Evolutionary conservation across 2,888 invertebrate species (phyloP), one percentile per base, ranked within the genome.

Genomic region (Xiphydria camelus): DNA sequence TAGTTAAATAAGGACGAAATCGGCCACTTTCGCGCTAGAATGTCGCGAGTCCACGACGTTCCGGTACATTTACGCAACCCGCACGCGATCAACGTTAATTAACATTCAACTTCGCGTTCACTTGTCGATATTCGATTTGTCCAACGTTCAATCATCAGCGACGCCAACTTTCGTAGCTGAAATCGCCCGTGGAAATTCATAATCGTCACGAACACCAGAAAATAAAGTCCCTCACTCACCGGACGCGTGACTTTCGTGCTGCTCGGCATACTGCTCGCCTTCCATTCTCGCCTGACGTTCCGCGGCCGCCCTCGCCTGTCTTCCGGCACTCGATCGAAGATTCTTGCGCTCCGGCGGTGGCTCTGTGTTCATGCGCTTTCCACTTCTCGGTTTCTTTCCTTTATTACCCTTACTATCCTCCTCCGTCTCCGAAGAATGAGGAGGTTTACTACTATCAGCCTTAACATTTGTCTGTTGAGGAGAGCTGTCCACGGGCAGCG

Each of bases 271-370:
- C 78, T 58, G 84, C 82, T 60, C 88, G 73, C 57, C 70, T 44
- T 70, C 71, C 61, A 70, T 64, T 23, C 73, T 62, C 6, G 74
- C 75, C 43, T 75, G 75, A 18, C 75, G 53, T 42, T 75, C 75
- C 22, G 79, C 79, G 25, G 79, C 80, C 2, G 80, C 78, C 38
- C 80, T 78, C 4, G 84, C 84, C 47, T 87, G 86, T 48, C 88
- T 78, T 22, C 88, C 87, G 22, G 91, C 86, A 73, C 90, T 91
- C 3, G 89, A 89, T 21, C 83, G 77, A 47, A 83, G 68, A 65
- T 83, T 82, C 57, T 83, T 83, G 49, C 82, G 77, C 57, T 83
- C 83, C 2, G 80, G 77, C 4, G 81, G 80, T 6, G 82, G 82
- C 55, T 81, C 81, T 29, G 79, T 74, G n/a, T 70, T 75, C 20